Conservation (phyloP, 2,797 vertebrate genomes). For the Pygocentrus nattereri region DNA sequence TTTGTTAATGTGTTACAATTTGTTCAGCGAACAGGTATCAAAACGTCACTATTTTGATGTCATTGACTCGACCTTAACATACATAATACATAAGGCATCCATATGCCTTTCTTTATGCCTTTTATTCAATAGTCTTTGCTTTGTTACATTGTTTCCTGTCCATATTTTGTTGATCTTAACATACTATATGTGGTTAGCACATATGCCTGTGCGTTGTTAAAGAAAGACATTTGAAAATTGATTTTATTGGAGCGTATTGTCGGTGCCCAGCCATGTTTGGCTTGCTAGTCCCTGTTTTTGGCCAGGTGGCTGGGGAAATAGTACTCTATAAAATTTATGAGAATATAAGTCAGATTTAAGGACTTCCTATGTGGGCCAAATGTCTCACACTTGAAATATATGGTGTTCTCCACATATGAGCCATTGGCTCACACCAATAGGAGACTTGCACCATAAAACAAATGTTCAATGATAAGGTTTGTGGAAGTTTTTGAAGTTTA, state of each 20-base stretch:
- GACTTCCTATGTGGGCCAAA: slow-evolving; percentile 44
- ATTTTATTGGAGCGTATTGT: slow-evolving; percentile 20
- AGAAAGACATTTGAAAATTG: slow-evolving; percentile 19
- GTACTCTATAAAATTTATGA: slow-evolving; percentile 36
- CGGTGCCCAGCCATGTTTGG: slow-evolving; percentile 15
- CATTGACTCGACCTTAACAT: background rate
- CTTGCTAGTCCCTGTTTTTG: slow-evolving; percentile 25
- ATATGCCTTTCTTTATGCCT: background rate
- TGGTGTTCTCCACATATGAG: background rate
- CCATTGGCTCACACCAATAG: background rate
- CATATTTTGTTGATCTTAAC: background rate
- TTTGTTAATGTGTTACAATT: background rate
- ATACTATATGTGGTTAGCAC: background rate
- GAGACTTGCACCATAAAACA: background rate
- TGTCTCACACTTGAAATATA: slow-evolving; percentile 19
- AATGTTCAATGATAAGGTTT: background rate
- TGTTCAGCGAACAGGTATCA: background rate
- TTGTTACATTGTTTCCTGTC: background rate
- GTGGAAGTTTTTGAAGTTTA: no score
- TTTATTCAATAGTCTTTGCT: background rate
- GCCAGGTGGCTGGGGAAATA: slow-evolving; percentile 37
- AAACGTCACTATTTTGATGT: background rate
- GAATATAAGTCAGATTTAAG: slow-evolving; percentile 45
- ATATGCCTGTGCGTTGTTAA: slow-evolving; percentile 4
- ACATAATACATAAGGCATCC: no score